Conservation (phyloP, 1,140 invertebrate genomes). For the Leptonema lineaticorne region DNA sequence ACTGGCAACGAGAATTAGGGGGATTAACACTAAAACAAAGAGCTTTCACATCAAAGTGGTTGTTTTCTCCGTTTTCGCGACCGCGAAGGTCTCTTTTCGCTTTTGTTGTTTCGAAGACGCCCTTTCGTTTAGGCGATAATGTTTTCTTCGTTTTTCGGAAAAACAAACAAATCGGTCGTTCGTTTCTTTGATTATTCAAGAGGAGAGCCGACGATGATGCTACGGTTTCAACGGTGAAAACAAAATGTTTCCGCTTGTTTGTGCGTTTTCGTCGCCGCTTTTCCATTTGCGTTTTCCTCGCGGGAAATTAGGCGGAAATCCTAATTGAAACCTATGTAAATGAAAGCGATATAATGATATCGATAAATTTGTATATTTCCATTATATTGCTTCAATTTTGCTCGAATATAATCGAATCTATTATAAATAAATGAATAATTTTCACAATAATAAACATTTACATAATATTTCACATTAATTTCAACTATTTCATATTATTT, state of each 20-base stretch:
- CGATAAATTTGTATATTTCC: no score
- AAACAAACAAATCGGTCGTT: constrained; percentile 28
- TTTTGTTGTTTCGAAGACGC: no score
- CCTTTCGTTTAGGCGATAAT: constrained; percentile 18
- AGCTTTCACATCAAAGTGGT: constrained; percentile 41
- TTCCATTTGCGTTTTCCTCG: neutral
- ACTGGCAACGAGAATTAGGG: constrained; percentile 42
- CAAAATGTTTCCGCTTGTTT: neutral
- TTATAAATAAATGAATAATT: no score
- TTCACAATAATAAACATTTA: no score
- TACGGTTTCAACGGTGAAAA: neutral
- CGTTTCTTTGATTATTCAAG: constrained; percentile 32
- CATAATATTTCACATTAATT: no score
- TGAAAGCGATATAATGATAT: no score
- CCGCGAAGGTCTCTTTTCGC: constrained; percentile 26
- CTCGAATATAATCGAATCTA: no score
- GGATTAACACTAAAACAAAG: constrained; percentile 42
- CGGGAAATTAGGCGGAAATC: constrained; percentile 19
- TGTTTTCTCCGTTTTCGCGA: constrained; percentile 28
- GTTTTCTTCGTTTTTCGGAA: constrained; percentile 26
- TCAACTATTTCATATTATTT: no score
- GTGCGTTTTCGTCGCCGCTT: neutral
- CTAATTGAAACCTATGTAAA: constrained; percentile 6
- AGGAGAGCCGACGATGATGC: neutral
- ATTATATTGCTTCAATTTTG: no score